A percentile compares a stretch with the other conserved stretches of the same genome.
These are phyloP conservation scores for Eucriotettix oculatus DNA, from an alignment of 2,888 invertebrate species.

Conservation along the genomic window DNA sequence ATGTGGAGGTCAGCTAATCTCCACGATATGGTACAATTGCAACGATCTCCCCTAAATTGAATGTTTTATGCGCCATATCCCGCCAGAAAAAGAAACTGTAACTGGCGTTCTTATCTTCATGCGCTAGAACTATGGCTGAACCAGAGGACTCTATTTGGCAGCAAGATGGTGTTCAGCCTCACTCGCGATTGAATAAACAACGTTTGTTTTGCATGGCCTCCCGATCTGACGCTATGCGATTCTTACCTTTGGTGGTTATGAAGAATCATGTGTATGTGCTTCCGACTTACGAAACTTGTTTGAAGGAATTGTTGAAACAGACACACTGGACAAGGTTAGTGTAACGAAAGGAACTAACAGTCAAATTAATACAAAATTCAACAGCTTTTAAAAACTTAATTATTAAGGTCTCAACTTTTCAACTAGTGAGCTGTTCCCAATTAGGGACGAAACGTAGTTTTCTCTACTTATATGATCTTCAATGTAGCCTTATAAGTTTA, in stretches of 20 bases:
- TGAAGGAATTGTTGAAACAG: not conserved
- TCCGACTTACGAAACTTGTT: not conserved
- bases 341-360: too few relatives aligned
- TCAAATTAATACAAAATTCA: too few relatives aligned
- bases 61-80: not conserved
- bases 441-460: too few relatives aligned
- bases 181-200: not conserved
- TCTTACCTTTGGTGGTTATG: not conserved
- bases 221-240: not conserved
- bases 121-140: not conserved
- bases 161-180: not conserved
- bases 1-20: not conserved
- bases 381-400: too few relatives aligned
- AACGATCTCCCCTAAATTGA: slow-evolving; percentile 1
- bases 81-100: slow-evolving; percentile 2
- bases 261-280: not conserved
- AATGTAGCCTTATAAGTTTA: too few relatives aligned
- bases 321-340: not conserved
- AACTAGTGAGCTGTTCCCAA: too few relatives aligned
- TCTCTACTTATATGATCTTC: too few relatives aligned
- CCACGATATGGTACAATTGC: slow-evolving; percentile 1
- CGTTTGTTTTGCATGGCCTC: not conserved
- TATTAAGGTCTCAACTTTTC: too few relatives aligned
- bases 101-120: not conserved
- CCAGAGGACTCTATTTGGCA: too few relatives aligned